Evolutionary conservation across 2,797 vertebrate genomes (phyloP).

Genomic region (Hippopotamyrus pictus): DNA sequence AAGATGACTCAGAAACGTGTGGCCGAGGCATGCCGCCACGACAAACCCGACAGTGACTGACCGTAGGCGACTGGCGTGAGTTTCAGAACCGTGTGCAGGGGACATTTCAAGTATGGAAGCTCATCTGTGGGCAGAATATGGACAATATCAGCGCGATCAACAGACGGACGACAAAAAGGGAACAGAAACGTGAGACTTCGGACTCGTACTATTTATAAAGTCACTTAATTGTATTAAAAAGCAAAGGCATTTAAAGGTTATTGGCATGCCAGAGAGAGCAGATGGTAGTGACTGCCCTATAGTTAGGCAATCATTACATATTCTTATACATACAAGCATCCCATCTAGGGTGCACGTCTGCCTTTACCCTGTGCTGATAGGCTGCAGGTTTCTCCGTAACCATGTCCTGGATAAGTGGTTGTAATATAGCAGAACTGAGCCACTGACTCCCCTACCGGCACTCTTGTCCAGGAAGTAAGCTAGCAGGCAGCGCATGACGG

Average conservation of each 20-base stretch:
- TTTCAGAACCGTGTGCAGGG: conserved; percentile 74
- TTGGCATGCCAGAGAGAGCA: neutral
- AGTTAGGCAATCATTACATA: neutral
- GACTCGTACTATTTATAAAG: neutral
- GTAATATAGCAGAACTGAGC: neutral
- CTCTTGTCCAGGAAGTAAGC: conserved; percentile 90
- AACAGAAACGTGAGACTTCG: neutral
- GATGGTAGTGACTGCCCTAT: neutral
- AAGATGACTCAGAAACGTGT: neutral
- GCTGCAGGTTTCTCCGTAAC: neutral
- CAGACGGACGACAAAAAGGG: neutral
- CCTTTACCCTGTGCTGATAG: neutral
- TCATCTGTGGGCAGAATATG: conserved; percentile 52
- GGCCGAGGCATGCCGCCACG: neutral
- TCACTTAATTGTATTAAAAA: neutral
- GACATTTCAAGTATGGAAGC: conserved; percentile 75
- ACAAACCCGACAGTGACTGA: conserved; percentile 34
- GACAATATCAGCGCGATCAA: neutral
- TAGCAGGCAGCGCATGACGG: conserved; percentile 84
- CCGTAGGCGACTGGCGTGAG: conserved; percentile 73
- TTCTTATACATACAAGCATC: neutral
- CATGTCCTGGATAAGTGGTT: neutral
- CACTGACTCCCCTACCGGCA: conserved; percentile 52
- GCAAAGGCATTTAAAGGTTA: neutral
- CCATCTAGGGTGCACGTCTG: neutral